Percentiles rank a stretch among this genome's conserved stretches.
phyloP scores from a whole-genome alignment of 2,113 vertebrate genomes.

The Baryphthengus martii region DNA sequence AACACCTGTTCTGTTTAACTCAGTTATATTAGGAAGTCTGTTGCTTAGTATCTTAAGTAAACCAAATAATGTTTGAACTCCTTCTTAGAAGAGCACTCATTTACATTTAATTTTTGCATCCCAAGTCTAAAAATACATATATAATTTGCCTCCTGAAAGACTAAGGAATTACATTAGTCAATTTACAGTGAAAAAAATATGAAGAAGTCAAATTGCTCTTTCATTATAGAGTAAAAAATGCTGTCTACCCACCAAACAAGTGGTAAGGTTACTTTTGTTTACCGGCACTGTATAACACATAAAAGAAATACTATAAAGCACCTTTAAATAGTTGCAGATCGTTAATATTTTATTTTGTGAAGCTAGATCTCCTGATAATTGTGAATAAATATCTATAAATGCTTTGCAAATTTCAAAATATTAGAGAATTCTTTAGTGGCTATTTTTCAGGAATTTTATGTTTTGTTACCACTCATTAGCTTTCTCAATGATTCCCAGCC shows the following conservation, averaged over 20 bases:
- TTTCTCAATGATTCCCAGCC: background rate
- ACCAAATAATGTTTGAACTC: background rate
- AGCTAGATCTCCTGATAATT: background rate
- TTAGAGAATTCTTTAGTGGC: background rate
- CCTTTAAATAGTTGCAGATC: background rate
- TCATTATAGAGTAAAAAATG: background rate
- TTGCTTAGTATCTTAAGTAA: background rate
- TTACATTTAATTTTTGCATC: background rate
- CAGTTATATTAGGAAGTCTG: background rate
- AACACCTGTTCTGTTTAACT: background rate
- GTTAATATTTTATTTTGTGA: background rate
- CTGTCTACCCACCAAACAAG: background rate
- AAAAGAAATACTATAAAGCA: background rate
- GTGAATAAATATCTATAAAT: background rate
- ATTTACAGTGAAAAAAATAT: background rate
- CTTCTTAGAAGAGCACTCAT: background rate
- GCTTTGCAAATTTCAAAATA: background rate
- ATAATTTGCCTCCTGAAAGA: background rate
- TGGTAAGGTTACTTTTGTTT: background rate
- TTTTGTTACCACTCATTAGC: background rate
- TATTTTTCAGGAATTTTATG: background rate
- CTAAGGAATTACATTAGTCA: background rate
- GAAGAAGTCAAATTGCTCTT: background rate
- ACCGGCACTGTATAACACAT: background rate
- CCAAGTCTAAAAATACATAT: background rate